Base-by-base conservation (phyloP, 2,113 vertebrate species). In the Ochotona curzoniae region DNA sequence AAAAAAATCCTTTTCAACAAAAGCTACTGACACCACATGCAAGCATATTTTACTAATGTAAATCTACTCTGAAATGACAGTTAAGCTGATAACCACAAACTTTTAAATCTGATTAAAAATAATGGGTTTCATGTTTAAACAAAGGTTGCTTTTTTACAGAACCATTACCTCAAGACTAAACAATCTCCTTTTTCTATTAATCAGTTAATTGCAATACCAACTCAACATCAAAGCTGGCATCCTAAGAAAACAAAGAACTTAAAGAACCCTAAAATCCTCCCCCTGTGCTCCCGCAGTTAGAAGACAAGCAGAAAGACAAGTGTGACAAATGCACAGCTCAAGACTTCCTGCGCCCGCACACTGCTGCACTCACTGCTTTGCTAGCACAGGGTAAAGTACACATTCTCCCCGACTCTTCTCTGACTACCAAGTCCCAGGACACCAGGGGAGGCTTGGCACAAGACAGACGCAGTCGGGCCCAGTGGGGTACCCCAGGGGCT, bases 201-300 rank as follows among this genome's bases (percentile, higher is more conserved):
- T 71, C 49, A 86, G 8, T 15, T 44, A 73, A 28, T 38, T 25
- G 35, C 26, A 70, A 78, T 88, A 79, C 51, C 54, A 80, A 61
- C 32, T 25, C 47, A 38, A 8, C 26, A 71, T 8, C 74, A 44
- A 93, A 86, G 30, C 2, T 70, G 73, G 87, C 85, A 66, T 64
- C 49, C 87, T 90, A 83, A 94, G 75, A 54, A 85, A 87, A 87
- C 76, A 84, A 91, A 87, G 51, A 84, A 71, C 30, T 17, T 10
- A 13, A 83, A 80, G 64, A 85, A 67, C 21, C 51, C 35, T 70
- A 32, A 69, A 63, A 76, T 54, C 57, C 85, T 57, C 44, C n/a
- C 64, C 38, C 38, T 70, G 49, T 21, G 70, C 25, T 75, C 76
- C 79, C 32, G 32, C 38, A 30, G 57, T 38, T 20, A 60, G 11